A percentile compares a stretch with the other conserved stretches of the same genome.
Conservation (phyloP, 2,113 vertebrate genomes). For the Dicerorhinus sumatrensis region DNA sequence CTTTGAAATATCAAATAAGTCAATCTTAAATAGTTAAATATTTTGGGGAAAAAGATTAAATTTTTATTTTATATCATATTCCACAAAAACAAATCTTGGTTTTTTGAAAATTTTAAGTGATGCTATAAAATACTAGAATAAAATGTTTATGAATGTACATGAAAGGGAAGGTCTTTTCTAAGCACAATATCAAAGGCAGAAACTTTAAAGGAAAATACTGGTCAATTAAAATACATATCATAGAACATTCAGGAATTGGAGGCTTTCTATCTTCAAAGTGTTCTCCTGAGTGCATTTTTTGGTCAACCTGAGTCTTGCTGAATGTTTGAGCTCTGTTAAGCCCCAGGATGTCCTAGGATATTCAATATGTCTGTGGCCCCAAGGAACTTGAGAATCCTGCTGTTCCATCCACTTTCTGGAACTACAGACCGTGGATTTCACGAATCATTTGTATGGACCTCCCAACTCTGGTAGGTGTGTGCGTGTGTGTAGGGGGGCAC, state of each 20-base stretch:
- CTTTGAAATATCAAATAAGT: background rate
- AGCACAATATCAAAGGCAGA: background rate
- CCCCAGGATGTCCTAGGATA: background rate
- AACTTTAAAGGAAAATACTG: constrained; percentile 30
- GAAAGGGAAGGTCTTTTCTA: constrained; percentile 13
- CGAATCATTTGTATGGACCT: background rate
- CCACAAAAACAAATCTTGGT: constrained; percentile 19
- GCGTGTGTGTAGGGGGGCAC: background rate
- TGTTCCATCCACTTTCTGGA: background rate
- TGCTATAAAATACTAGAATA: background rate
- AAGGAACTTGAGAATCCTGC: background rate
- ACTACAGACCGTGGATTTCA: background rate
- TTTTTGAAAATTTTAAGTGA: background rate
- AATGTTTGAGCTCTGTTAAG: background rate
- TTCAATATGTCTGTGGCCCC: background rate
- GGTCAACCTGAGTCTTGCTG: background rate
- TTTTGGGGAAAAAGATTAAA: background rate
- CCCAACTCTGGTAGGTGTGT: background rate
- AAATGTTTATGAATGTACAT: background rate
- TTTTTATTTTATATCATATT: constrained; percentile 13
- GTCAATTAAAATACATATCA: background rate
- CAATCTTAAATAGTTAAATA: background rate
- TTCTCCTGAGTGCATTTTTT: background rate
- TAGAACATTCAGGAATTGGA: background rate
- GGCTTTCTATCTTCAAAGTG: background rate